Evolutionary conservation across 1,140 invertebrate genomes (phyloP).

Genomic region (Leucophenga varia): DNA sequence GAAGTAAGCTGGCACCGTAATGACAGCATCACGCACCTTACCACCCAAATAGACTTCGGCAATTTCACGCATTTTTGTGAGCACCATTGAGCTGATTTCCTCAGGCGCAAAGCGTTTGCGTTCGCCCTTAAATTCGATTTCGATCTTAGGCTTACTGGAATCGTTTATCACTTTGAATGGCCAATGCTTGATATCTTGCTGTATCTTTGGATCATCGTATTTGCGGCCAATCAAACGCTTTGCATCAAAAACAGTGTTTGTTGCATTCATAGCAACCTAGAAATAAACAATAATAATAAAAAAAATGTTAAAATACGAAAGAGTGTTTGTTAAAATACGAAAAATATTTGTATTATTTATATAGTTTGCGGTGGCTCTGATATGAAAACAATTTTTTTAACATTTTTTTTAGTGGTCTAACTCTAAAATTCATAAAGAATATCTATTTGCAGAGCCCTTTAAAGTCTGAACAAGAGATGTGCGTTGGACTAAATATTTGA

Average conservation of each 20-base stretch:
- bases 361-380: neutral
- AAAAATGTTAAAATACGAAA: slow-evolving; percentile 4
- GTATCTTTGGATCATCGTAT: slow-evolving; percentile 74
- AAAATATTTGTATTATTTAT: neutral
- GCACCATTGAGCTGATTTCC: slow-evolving; percentile 85
- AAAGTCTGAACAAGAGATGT: no score
- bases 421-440: no score
- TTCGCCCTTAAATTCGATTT: slow-evolving; percentile 76
- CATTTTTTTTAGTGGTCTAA: no score
- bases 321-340: neutral
- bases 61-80: slow-evolving; percentile 77
- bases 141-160: slow-evolving; percentile 73
- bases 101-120: slow-evolving; percentile 77
- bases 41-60: slow-evolving; percentile 62
- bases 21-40: slow-evolving; percentile 65
- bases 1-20: slow-evolving; percentile 71
- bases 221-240: slow-evolving; percentile 77
- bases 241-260: slow-evolving; percentile 83
- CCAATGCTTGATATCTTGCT: slow-evolving; percentile 78
- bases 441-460: no score
- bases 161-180: slow-evolving; percentile 74
- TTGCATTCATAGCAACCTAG: slow-evolving; percentile 78
- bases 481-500: no score
- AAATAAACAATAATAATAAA: slow-evolving; percentile 19
- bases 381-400: no score